These are phyloP conservation scores for Chamaetylas fuelleborni DNA, from an alignment of 2,113 vertebrate species.

Conservation along the genomic window DNA sequence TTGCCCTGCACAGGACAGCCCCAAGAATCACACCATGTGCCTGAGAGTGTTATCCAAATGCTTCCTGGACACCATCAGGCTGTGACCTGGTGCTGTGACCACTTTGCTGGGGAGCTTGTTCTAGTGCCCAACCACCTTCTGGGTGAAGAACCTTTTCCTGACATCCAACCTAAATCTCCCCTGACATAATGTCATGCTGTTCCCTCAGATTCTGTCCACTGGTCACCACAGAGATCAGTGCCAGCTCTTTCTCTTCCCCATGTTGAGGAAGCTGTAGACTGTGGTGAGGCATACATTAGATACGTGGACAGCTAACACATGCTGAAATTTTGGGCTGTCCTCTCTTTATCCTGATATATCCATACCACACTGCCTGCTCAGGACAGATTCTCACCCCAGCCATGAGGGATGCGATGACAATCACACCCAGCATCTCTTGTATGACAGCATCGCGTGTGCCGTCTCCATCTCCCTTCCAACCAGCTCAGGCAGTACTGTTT, in stretches of 20 bases:
- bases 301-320: not conserved
- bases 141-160: not conserved
- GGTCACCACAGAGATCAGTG: not conserved
- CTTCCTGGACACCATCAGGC: not conserved
- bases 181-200: not conserved
- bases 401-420: not conserved
- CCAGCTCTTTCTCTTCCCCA: not conserved
- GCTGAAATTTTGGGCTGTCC: not conserved
- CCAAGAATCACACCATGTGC: not conserved
- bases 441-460: not conserved
- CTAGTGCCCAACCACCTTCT: fast-evolving
- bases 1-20: not conserved
- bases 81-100: not conserved
- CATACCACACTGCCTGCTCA: not conserved
- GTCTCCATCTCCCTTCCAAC: not conserved
- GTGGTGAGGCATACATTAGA: not conserved
- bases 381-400: not conserved
- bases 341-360: not conserved
- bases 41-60: not conserved
- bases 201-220: not conserved
- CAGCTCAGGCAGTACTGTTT: not conserved
- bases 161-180: not conserved
- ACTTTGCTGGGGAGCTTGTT: not conserved
- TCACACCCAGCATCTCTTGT: not conserved
- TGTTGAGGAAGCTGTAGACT: not conserved